These are phyloP conservation scores for Ethmia dodecea DNA, from an alignment of 2,888 invertebrate genomes.

Conservation along the genomic window DNA sequence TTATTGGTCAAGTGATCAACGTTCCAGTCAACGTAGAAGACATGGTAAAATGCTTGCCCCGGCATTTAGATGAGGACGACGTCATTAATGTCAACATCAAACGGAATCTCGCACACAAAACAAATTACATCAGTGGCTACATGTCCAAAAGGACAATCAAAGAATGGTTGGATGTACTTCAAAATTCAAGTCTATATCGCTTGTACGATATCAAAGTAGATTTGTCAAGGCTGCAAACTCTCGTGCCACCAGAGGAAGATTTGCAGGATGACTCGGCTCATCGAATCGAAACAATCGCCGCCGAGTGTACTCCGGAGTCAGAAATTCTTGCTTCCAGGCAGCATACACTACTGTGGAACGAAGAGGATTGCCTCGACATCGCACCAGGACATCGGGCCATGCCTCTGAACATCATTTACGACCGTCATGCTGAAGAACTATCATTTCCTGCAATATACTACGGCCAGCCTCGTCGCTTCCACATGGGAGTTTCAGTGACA, in stretches of 20 bases:
- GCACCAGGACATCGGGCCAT: slow-evolving; percentile 30
- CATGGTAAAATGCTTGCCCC: slow-evolving; percentile 36
- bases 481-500: slow-evolving; percentile 29
- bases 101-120: slow-evolving; percentile 32
- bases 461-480: slow-evolving; percentile 33
- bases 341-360: slow-evolving; percentile 34
- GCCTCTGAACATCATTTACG: slow-evolving; percentile 36
- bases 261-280: slow-evolving; percentile 23
- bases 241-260: slow-evolving; percentile 18
- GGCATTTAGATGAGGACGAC: slow-evolving; percentile 35
- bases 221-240: slow-evolving; percentile 24
- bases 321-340: slow-evolving; percentile 29
- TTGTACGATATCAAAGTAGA: slow-evolving; percentile 31
- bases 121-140: slow-evolving; percentile 21
- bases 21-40: slow-evolving; percentile 36
- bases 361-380: slow-evolving; percentile 30
- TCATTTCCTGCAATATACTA: slow-evolving; percentile 49
- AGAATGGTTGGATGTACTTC: slow-evolving; percentile 28
- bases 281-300: slow-evolving; percentile 28
- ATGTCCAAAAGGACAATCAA: slow-evolving; percentile 28
- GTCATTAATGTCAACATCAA: slow-evolving; percentile 36
- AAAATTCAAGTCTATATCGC: slow-evolving; percentile 27
- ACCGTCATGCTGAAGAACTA: slow-evolving; percentile 45
- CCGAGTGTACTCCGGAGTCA: slow-evolving; percentile 21
- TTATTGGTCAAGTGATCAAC: slow-evolving; percentile 44